phyloP scores from a whole-genome alignment of 2,113 vertebrate genomes.

The Illadopsis cleaveri region DNA sequence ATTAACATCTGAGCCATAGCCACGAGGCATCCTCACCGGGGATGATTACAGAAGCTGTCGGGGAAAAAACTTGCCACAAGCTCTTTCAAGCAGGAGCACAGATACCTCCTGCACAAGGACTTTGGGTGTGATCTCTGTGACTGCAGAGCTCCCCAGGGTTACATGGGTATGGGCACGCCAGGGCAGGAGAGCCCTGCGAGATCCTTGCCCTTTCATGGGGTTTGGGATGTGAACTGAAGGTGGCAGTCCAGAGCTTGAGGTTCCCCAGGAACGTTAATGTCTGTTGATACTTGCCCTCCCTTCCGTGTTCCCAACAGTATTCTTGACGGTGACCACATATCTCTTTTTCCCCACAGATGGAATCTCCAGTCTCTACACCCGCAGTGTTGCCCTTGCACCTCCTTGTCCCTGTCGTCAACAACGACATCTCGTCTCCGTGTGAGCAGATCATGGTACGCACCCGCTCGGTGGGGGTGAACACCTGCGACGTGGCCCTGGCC shows the following conservation, averaged over 20 bases:
- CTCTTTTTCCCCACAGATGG: conserved; percentile 83
- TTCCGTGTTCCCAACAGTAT: not conserved
- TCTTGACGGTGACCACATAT: not conserved
- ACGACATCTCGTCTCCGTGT: conserved; percentile 93
- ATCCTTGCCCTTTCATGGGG: not conserved
- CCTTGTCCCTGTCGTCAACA: conserved; percentile 87
- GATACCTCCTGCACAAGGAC: not conserved
- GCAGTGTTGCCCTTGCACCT: conserved; percentile 93
- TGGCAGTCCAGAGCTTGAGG: not conserved
- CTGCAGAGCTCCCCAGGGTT: not conserved
- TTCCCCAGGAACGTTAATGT: not conserved
- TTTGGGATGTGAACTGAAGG: not conserved
- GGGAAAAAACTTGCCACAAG: not conserved
- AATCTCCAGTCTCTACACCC: conserved; percentile 93
- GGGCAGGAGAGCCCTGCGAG: not conserved
- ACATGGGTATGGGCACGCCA: accelerated
- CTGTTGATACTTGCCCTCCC: not conserved
- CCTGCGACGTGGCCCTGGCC: conserved; percentile 92
- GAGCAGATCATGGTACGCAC: conserved; percentile 99
- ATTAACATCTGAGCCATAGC: not conserved
- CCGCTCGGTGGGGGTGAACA: conserved; percentile 95
- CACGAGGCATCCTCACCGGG: not conserved
- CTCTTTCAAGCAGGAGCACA: not conserved
- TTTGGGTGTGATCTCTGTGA: not conserved
- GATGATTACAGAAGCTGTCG: accelerated